Evolutionary conservation across 2,888 invertebrate species (phyloP).

Genomic region (Dicycla oo): DNA sequence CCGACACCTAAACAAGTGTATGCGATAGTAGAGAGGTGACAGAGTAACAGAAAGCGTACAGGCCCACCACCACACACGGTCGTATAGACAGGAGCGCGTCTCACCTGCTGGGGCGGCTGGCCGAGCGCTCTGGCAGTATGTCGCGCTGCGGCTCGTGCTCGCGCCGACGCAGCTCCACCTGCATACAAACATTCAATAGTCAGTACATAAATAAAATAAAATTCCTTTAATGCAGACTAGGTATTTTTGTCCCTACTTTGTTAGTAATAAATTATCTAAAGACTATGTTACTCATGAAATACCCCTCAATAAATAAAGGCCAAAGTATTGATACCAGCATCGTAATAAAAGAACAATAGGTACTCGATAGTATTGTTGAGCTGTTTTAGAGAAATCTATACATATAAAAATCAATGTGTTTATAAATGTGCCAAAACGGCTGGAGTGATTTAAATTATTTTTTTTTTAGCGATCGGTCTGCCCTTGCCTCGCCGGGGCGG

Average conservation of each 20-base stretch:
- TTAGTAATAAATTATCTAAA: too few species aligned
- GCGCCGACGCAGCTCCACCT: conserved; percentile 75
- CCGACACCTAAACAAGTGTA: neutral
- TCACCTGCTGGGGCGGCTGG: conserved; percentile 87
- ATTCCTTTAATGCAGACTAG: too few species aligned
- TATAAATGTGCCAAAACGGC: too few species aligned
- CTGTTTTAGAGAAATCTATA: too few species aligned
- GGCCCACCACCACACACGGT: conserved; percentile 43
- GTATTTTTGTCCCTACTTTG: too few species aligned
- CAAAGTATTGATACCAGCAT: neutral
- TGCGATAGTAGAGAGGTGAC: conserved; percentile 17
- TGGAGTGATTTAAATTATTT: too few species aligned
- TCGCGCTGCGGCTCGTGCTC: conserved; percentile 82
- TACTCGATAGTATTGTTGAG: neutral
- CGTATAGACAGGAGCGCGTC: neutral
- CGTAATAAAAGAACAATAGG: neutral
- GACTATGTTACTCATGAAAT: too few species aligned
- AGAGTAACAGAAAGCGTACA: conserved; percentile 19
- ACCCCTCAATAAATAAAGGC: too few species aligned
- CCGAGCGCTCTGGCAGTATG: conserved; percentile 74
- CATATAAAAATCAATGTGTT: too few species aligned
- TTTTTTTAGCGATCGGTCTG: too few species aligned
- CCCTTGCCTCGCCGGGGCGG: too few species aligned
- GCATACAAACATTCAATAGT: neutral
- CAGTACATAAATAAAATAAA: neutral